Percentiles rank a stretch among this genome's conserved stretches.
phyloP scores from a whole-genome alignment of 2,888 invertebrate genomes.

The Labia minor region DNA sequence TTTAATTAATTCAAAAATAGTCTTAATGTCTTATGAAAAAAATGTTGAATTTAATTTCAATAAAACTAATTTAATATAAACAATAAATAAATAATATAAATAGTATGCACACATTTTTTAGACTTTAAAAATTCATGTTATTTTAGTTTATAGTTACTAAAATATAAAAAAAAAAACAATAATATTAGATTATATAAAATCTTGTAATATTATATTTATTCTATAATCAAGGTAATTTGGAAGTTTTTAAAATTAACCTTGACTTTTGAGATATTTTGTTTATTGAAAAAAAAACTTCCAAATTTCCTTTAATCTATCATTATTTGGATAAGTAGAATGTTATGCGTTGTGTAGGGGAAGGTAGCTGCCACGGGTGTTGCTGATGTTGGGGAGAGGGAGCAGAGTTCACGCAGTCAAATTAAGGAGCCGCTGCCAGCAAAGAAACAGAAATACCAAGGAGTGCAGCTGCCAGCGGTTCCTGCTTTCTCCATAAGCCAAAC shows the following conservation, averaged over 20 bases:
- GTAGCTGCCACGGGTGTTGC: constrained; percentile 1
- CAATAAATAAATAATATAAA: too few species aligned
- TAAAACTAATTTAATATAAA: too few species aligned
- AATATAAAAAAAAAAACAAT: too few species aligned
- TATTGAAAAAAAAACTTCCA: background rate
- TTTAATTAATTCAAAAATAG: too few species aligned
- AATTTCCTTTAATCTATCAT: background rate
- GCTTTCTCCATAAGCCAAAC: background rate
- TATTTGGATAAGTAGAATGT: background rate
- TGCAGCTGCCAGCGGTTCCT: background rate
- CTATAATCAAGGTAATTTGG: background rate
- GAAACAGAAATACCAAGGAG: background rate
- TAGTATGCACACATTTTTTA: too few species aligned
- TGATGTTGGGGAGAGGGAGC: background rate
- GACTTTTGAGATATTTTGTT: background rate
- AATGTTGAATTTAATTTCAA: too few species aligned
- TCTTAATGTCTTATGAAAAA: too few species aligned
- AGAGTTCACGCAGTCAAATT: background rate
- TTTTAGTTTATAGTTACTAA: too few species aligned
- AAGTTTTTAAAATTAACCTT: background rate
- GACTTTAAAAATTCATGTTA: too few species aligned
- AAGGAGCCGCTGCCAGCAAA: constrained; percentile 2
- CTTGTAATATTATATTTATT: too few species aligned
- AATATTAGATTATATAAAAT: too few species aligned
- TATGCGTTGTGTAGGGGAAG: background rate